phyloP scores from a whole-genome alignment of 2,888 invertebrate genomes.

The Lymantria dispar region DNA sequence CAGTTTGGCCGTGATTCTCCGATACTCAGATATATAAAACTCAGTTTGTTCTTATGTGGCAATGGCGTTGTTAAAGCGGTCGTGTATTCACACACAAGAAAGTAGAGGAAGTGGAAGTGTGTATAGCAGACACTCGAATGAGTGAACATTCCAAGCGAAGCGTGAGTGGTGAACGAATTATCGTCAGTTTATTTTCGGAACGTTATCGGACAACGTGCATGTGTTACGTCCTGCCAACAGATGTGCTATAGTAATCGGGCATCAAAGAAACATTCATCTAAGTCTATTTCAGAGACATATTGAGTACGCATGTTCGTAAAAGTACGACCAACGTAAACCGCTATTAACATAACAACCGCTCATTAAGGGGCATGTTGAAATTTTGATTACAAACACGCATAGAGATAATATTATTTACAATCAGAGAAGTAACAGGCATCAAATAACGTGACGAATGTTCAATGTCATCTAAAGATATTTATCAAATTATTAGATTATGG shows the following conservation, averaged over 20 bases:
- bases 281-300: conserved; percentile 30
- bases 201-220: conserved; percentile 55
- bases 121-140: conserved; percentile 47
- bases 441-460: too few species aligned
- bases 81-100: conserved; percentile 55
- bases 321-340: conserved; percentile 6
- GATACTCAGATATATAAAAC: conserved; percentile 42
- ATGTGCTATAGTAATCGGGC: conserved; percentile 51
- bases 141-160: conserved; percentile 52
- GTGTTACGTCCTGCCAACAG: conserved; percentile 52
- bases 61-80: conserved; percentile 44
- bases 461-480: too few species aligned
- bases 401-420: conserved; percentile 3
- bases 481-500: too few species aligned
- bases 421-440: too few species aligned
- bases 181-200: conserved; percentile 60
- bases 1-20: conserved; percentile 42
- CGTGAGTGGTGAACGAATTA: conserved; percentile 63
- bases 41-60: conserved; percentile 34
- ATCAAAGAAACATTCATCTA: conserved; percentile 41
- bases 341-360: conserved; percentile 26
- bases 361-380: conserved; percentile 21
- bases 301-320: conserved; percentile 24
- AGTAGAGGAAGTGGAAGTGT: conserved; percentile 62
- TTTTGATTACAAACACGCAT: conserved; percentile 8